Evolutionary conservation across 1,140 invertebrate species (phyloP), one percentile per base, ranked within the genome.

Genomic region (Olivierus martensii): DNA sequence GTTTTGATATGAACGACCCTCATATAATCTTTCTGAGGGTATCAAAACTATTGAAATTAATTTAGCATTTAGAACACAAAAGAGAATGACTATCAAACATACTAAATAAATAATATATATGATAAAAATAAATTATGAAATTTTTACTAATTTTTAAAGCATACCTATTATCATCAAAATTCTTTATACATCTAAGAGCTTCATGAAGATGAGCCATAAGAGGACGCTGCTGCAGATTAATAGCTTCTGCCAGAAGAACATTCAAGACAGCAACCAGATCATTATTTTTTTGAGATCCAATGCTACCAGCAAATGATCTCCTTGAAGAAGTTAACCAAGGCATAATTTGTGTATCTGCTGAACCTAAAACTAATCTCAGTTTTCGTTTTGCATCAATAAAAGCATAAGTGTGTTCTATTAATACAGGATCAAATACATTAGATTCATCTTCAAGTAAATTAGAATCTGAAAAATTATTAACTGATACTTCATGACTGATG

Each of bases 301-400:
- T 38, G 37, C 28, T 51, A 49, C 52, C 51, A 57, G 52, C 48
- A 18, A 55, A 56, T 38, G 49, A 37, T 10, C 48, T 34, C 47
- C 48, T 21, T 12, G 58, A 52, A 28, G 51, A 39, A 3, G 48
- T 56, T 19, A 57, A 55, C 45, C 57, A 56, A 36, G 59, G 57
- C 3, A 63, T n/a, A 34, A 51, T 61, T 18, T 61, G 59, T 52
- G 85, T 68, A 64, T 87, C 84, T 5, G 82, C 80, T 51, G 81
- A 85, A 56, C 88, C 90, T 4, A 99, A 73, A 28, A 97, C 92
- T 53, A 88, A 77, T 39, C 93, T 76, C 37, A 99, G 72, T 67
- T 96, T 95, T 56, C 87, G 79, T 69, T 96, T 95, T 35, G 92
- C 87, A 70, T 89, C 87, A 47, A 77, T 71, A 65, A 93, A 92